These are phyloP conservation scores for Micoletzkya japonica DNA, from an alignment of 2,888 invertebrate genomes.

Conservation along the genomic window DNA sequence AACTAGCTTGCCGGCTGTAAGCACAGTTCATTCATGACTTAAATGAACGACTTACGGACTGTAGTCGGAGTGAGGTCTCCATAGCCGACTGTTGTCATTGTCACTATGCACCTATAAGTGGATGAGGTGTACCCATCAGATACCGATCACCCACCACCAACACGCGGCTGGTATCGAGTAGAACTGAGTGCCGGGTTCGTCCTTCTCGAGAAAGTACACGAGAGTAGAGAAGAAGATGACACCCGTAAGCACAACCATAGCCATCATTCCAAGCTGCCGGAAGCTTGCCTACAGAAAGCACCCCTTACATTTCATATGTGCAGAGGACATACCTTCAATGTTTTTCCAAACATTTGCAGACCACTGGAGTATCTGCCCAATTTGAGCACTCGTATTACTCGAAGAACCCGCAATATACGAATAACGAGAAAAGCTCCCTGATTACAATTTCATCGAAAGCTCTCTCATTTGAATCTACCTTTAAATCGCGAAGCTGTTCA, in stretches of 20 bases:
- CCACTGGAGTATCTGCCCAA: slow-evolving; percentile 57
- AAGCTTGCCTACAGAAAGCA: slow-evolving; percentile 32
- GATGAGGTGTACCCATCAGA: neutral
- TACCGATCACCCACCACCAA: slow-evolving; percentile 48
- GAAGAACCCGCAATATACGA: slow-evolving; percentile 56
- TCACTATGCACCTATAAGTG: slow-evolving; percentile 48
- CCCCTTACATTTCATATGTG: neutral
- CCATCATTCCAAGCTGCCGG: slow-evolving; percentile 60
- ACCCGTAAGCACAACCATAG: slow-evolving; percentile 59
- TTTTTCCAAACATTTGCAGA: slow-evolving; percentile 60
- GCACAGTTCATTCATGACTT: slow-evolving; percentile 6
- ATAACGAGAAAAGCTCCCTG: slow-evolving; percentile 59
- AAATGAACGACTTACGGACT: slow-evolving; percentile 42
- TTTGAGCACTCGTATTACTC: slow-evolving; percentile 59
- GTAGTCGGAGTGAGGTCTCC: slow-evolving; percentile 55
- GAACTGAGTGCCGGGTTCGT: slow-evolving; percentile 54
- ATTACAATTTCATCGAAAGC: neutral
- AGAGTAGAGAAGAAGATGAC: slow-evolving; percentile 60
- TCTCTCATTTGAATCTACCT: slow-evolving; percentile 32
- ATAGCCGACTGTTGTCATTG: slow-evolving; percentile 58
- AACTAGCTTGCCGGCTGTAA: slow-evolving; percentile 55
- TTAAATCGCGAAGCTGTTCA: slow-evolving; percentile 55
- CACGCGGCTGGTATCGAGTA: slow-evolving; percentile 57
- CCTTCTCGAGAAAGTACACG: slow-evolving; percentile 60
- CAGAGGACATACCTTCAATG: slow-evolving; percentile 43